phyloP scores from a whole-genome alignment of 2,888 invertebrate species.

The Drosophila austrosaltans region DNA sequence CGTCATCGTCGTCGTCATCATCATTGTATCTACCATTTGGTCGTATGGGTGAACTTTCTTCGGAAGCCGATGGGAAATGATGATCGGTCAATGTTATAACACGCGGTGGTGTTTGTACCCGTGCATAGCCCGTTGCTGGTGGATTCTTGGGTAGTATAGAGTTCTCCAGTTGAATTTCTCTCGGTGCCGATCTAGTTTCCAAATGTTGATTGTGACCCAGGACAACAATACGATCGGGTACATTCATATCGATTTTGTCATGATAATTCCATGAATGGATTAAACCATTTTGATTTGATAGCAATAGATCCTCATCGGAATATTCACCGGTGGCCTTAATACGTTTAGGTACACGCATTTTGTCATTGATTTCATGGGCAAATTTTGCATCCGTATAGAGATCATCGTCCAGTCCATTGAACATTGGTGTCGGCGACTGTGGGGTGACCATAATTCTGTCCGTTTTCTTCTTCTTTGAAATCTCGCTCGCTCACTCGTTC shows the following conservation, averaged over 20 bases:
- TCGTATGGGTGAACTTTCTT: slow-evolving; percentile 82
- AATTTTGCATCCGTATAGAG: slow-evolving; percentile 85
- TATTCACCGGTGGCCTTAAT: slow-evolving; percentile 90
- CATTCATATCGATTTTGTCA: slow-evolving; percentile 95
- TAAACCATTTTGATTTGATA: slow-evolving; percentile 85
- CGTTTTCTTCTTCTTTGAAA: background rate
- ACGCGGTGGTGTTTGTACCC: slow-evolving; percentile 95
- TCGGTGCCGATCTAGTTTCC: slow-evolving; percentile 91
- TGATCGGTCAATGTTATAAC: slow-evolving; percentile 93
- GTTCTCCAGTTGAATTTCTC: slow-evolving; percentile 93
- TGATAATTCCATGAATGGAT: slow-evolving; percentile 87
- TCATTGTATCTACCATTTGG: slow-evolving; percentile 59
- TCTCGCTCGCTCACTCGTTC: background rate
- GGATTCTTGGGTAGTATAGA: slow-evolving; percentile 88
- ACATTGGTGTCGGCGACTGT: slow-evolving; percentile 86
- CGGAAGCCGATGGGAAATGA: slow-evolving; percentile 89
- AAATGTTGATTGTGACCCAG: slow-evolving; percentile 90
- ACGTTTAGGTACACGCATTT: slow-evolving; percentile 92
- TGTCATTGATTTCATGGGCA: slow-evolving; percentile 90
- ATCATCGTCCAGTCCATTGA: slow-evolving; percentile 88
- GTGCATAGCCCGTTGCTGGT: slow-evolving; percentile 86
- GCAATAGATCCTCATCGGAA: slow-evolving; percentile 86
- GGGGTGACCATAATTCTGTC: slow-evolving; percentile 85
- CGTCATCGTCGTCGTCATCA: slow-evolving; percentile 67
- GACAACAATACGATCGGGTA: slow-evolving; percentile 96